Conservation (phyloP, 2,113 vertebrate genomes). For the Epinephelus cyanopodus region DNA sequence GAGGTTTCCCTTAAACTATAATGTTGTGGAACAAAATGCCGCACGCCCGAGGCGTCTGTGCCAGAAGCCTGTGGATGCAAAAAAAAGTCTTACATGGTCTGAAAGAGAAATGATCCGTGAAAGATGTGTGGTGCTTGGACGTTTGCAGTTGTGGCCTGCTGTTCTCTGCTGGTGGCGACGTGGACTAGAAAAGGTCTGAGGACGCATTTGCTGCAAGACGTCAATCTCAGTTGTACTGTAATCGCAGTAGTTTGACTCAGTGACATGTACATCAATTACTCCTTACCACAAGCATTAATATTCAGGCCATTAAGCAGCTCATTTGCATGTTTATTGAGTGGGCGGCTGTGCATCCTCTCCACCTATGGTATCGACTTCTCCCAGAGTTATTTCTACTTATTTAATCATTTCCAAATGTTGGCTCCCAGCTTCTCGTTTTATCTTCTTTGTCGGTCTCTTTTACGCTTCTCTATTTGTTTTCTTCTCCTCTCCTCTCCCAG, state of each 20-base stretch:
- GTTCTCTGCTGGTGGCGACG: not conserved
- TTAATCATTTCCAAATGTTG: slow-evolving; percentile 46
- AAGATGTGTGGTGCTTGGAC: slow-evolving; percentile 3
- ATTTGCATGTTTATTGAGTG: slow-evolving; percentile 81
- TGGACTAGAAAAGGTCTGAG: not conserved
- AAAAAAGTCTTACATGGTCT: not conserved
- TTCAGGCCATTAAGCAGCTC: slow-evolving; percentile 76
- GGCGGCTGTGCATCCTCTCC: slow-evolving; percentile 53
- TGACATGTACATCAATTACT: slow-evolving; percentile 79
- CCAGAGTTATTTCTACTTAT: slow-evolving; percentile 59
- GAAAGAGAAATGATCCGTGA: not conserved
- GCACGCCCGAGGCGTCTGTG: slow-evolving; percentile 16
- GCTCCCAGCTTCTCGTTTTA: slow-evolving; percentile 1
- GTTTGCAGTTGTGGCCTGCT: slow-evolving; percentile 15
- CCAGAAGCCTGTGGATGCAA: not conserved
- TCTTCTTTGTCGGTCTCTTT: not conserved
- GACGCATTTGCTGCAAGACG: not conserved
- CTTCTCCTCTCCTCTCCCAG: not conserved
- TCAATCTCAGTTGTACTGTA: slow-evolving; percentile 58
- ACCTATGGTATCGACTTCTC: slow-evolving; percentile 51
- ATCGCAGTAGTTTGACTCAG: slow-evolving; percentile 71
- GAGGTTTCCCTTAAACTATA: slow-evolving; percentile 24
- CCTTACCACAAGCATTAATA: slow-evolving; percentile 67
- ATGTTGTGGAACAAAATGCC: slow-evolving; percentile 27
- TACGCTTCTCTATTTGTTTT: slow-evolving; percentile 5